These are phyloP conservation scores for Taeniopygia guttata DNA, from an alignment of 2,797 vertebrate genomes.

Conservation along the genomic window DNA sequence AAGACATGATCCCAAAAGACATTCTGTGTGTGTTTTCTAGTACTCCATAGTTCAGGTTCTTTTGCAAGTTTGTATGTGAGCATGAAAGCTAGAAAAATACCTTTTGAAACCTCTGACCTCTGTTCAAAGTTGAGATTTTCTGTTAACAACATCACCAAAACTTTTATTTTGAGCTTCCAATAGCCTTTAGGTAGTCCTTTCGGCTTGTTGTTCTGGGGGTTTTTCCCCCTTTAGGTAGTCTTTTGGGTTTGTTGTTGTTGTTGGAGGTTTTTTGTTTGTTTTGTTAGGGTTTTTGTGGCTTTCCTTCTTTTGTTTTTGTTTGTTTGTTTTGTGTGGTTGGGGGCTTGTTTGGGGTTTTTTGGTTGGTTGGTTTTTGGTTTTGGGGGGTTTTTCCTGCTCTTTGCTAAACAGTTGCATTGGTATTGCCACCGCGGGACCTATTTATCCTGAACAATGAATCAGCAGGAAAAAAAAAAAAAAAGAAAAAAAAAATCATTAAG, in stretches of 20 bases:
- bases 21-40: neutral
- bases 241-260: neutral
- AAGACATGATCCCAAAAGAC: neutral
- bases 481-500: neutral
- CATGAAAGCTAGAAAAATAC: neutral
- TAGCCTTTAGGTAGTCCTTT: neutral
- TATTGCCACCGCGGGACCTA: fast-evolving
- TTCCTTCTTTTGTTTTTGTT: neutral
- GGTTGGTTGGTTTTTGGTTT: neutral
- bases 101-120: neutral
- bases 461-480: neutral
- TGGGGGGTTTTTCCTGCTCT: fast-evolving
- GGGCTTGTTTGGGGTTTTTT: neutral
- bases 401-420: neutral
- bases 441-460: neutral
- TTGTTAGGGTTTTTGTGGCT: neutral
- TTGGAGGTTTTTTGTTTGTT: neutral
- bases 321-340: neutral
- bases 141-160: neutral
- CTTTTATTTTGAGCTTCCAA: neutral
- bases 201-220: neutral
- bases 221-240: neutral
- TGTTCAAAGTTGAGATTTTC: neutral
- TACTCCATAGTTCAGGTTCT: neutral
- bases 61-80: neutral